phyloP scores from a whole-genome alignment of 1,140 invertebrate genomes.

The Neodiprion virginianus region DNA sequence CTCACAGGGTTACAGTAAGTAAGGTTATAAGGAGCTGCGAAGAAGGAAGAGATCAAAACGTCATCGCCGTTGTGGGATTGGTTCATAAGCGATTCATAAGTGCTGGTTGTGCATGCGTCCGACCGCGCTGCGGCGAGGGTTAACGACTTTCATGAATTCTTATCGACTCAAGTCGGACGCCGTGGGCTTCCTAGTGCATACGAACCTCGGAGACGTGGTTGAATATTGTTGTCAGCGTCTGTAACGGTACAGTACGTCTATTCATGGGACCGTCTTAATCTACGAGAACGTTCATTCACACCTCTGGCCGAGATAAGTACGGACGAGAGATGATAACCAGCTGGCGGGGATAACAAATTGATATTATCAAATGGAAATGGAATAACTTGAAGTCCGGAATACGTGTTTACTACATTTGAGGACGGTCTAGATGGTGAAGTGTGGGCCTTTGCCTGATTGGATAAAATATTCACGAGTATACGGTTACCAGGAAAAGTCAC shows the following conservation, averaged over 20 bases:
- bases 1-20: too few species aligned
- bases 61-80: neutral
- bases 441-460: too few species aligned
- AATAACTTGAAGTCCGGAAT: neutral
- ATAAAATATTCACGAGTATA: too few species aligned
- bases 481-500: too few species aligned
- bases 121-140: neutral
- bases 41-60: neutral
- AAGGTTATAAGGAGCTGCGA: too few species aligned
- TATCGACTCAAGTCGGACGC: neutral
- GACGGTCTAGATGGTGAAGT: too few species aligned
- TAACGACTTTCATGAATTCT: constrained; percentile 4
- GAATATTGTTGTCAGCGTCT: constrained; percentile 1
- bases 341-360: neutral
- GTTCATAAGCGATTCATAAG: neutral
- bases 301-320: neutral
- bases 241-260: neutral
- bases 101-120: neutral
- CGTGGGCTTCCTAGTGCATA: neutral
- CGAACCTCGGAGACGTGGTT: neutral
- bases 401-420: too few species aligned
- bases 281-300: neutral
- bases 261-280: neutral
- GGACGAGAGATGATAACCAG: neutral
- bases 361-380: neutral